Evolutionary conservation across 2,888 invertebrate species (phyloP), one percentile per base, ranked within the genome.

Genomic region (Brenthis daphne): DNA sequence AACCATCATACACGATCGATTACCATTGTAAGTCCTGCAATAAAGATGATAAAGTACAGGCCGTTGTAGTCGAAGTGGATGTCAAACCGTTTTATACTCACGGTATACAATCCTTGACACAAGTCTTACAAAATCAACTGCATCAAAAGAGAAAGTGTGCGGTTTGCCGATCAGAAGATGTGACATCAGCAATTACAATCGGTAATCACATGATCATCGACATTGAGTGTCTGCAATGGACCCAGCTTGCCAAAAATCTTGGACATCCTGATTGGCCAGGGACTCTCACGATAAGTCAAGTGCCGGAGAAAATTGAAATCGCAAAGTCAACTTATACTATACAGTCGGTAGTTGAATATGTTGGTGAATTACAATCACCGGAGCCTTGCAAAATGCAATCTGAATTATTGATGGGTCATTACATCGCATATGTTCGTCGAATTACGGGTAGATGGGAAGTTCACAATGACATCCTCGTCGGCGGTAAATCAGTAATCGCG

Each of bases 251-350:
- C 13, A 13, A 50, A 50, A 50, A 50, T 50, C 50, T 50, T 12
- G 50, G 50, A 50, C 50, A 50, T 50, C 50, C 50, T 13, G 50
- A 50, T 50, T 50, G 50, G 50, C 13, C 50, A 50, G 50, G 50
- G 13, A 50, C 50, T 50, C 14, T 50, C n/a, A 14, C 50, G 6
- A 50, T 50, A 6, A 50, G 6, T 50, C 1, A 50, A 50, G 8
- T 50, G 0, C 11, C 50, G 6, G 14, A 14, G 6, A 50, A n/a
- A 50, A 14, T 50, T 50, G 13, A 50, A 50, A 50, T 50, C 4
- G 50, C 13, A n/a, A 50, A 3, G 12, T 4, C 50, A 2, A 50
- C 13, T 50, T 50, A 14, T 50, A 50, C 50, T 50, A 13, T 50
- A 14, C n/a, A 14, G 50, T 13, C 50, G 13, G 13, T 50, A 50